Conservation (phyloP, 2,888 invertebrate genomes). For the Plebejus argus region DNA sequence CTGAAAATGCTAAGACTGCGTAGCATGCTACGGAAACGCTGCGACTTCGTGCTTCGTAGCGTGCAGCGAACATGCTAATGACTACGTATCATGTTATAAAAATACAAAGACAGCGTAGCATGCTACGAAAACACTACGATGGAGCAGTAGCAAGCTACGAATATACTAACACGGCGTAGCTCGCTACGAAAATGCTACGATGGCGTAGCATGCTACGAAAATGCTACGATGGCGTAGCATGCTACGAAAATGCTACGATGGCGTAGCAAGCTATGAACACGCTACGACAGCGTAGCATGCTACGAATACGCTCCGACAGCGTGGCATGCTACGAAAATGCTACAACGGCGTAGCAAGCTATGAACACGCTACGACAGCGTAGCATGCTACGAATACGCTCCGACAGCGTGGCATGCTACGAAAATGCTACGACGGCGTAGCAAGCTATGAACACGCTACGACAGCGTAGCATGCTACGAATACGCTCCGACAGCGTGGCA, state of each 20-base stretch:
- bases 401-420: background rate
- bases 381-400: background rate
- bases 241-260: background rate
- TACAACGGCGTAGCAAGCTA: no score
- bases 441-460: background rate
- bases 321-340: background rate
- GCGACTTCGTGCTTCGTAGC: no score
- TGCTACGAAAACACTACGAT: background rate
- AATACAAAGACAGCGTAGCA: background rate
- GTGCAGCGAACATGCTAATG: no score
- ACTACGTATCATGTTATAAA: no score
- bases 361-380: no score
- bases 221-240: no score
- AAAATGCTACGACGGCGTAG: background rate
- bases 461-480: background rate
- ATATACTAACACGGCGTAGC: no score
- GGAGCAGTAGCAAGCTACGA: no score
- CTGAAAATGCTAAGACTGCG: no score
- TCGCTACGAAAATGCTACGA: no score
- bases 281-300: background rate
- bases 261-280: no score
- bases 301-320: background rate
- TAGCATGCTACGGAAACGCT: background rate
- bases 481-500: background rate
- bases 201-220: background rate